These are phyloP conservation scores for Lucifuga dentata DNA, from an alignment of 2,113 vertebrate genomes.

Conservation along the genomic window DNA sequence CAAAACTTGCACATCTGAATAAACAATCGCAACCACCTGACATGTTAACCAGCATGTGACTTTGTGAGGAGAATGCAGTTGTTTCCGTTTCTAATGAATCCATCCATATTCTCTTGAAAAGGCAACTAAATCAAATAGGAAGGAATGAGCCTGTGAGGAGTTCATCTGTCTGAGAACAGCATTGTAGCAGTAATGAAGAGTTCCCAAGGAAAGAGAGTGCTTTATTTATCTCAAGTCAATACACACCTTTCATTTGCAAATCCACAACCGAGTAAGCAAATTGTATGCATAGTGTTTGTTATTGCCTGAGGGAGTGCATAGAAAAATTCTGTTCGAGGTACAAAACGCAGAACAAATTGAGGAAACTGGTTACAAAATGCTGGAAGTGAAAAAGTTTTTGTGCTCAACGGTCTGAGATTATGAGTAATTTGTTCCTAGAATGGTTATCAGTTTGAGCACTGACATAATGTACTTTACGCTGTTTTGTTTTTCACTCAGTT, in stretches of 20 bases:
- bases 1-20: not conserved
- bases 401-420: no score
- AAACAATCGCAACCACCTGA: not conserved
- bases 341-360: not conserved
- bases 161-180: conserved; percentile 5
- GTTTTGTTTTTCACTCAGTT: not conserved
- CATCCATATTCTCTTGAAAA: no score
- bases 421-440: no score
- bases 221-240: conserved; percentile 50
- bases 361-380: not conserved
- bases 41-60: not conserved
- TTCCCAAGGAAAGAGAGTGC: not conserved
- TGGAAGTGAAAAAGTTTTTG: not conserved
- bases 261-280: not conserved
- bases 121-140: conserved; percentile 11
- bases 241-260: conserved; percentile 20
- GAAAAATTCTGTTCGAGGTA: conserved; percentile 13
- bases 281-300: not conserved
- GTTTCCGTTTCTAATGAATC: no score
- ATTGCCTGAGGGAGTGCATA: not conserved
- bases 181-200: not conserved
- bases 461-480: no score
- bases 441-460: no score
- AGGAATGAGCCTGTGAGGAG: not conserved
- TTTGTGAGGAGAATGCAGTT: not conserved